phyloP scores from a whole-genome alignment of 2,888 invertebrate species.

The Salpingus planirostris region DNA sequence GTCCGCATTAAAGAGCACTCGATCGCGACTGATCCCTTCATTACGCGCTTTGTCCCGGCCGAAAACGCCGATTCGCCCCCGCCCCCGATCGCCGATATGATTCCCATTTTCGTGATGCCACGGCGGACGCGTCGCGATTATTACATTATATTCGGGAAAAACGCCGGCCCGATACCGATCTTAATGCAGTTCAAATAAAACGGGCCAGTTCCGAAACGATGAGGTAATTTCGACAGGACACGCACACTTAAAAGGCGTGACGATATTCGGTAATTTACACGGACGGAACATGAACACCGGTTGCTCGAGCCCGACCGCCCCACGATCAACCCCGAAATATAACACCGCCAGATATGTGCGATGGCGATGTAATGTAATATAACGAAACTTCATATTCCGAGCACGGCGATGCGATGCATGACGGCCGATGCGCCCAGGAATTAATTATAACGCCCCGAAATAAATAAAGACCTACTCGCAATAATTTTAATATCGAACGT shows the following conservation, averaged over 20 bases:
- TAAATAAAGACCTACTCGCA: slow-evolving; percentile 25
- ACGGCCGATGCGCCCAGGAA: slow-evolving; percentile 29
- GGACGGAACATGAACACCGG: slow-evolving; percentile 22
- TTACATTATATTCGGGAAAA: slow-evolving; percentile 8
- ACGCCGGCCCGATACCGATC: slow-evolving; percentile 28
- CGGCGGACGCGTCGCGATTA: slow-evolving; percentile 4
- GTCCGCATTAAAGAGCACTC: slow-evolving; percentile 39
- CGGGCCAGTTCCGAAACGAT: slow-evolving; percentile 32
- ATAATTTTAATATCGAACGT: slow-evolving; percentile 36
- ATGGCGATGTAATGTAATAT: not conserved
- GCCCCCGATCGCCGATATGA: slow-evolving; percentile 24
- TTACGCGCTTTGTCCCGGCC: slow-evolving; percentile 31
- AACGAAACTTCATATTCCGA: too few relatives aligned
- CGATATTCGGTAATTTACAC: slow-evolving; percentile 30
- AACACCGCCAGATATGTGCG: too few relatives aligned
- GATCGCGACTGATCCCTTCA: slow-evolving; percentile 33
- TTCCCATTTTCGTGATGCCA: slow-evolving; percentile 17
- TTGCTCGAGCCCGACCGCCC: slow-evolving; percentile 6
- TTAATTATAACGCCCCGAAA: slow-evolving; percentile 32
- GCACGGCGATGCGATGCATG: too few relatives aligned
- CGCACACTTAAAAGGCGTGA: slow-evolving; percentile 34
- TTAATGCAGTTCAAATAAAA: slow-evolving; percentile 31
- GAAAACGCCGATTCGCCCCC: slow-evolving; percentile 35
- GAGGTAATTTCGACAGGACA: slow-evolving; percentile 34
- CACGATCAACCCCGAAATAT: too few relatives aligned